A percentile compares a stretch with the other conserved stretches of the same genome.
Conservation (phyloP, 2,113 vertebrate genomes). For the Aplodontia rufa region DNA sequence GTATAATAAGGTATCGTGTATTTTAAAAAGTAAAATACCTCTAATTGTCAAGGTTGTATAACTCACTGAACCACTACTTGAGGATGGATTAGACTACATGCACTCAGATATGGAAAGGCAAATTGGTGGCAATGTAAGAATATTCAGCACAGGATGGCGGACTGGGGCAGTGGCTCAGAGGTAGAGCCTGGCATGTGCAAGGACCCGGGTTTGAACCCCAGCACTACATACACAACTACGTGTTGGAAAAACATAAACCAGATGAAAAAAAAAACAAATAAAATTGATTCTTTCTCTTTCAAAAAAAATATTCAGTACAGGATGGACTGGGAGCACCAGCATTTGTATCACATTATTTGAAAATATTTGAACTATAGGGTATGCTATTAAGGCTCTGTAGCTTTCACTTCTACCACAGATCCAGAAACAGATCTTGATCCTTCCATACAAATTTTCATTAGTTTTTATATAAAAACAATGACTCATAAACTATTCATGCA, state of each 20-base stretch:
- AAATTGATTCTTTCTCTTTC: too few relatives aligned
- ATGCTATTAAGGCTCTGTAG: background rate
- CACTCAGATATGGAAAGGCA: background rate
- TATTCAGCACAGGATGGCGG: too few relatives aligned
- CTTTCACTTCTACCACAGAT: background rate
- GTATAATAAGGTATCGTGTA: too few relatives aligned
- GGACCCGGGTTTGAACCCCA: too few relatives aligned
- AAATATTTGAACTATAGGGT: background rate
- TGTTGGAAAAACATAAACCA: too few relatives aligned
- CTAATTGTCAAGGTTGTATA: too few relatives aligned
- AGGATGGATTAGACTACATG: fast-evolving
- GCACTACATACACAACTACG: too few relatives aligned
- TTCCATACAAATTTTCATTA: background rate
- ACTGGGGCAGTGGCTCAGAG: too few relatives aligned
- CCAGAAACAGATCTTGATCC: background rate
- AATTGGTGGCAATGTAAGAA: background rate
- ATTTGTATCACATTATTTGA: background rate
- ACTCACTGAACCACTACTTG: background rate
- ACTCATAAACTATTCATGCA: background rate
- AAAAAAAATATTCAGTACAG: background rate
- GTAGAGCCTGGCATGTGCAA: too few relatives aligned
- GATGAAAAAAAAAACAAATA: too few relatives aligned
- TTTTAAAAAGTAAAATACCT: too few relatives aligned
- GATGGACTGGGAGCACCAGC: background rate
- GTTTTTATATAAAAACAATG: background rate